Percentiles rank a stretch among this genome's conserved stretches.
These are phyloP conservation scores for Cinclus mexicanus DNA, from an alignment of 2,113 vertebrate species.

Conservation along the genomic window DNA sequence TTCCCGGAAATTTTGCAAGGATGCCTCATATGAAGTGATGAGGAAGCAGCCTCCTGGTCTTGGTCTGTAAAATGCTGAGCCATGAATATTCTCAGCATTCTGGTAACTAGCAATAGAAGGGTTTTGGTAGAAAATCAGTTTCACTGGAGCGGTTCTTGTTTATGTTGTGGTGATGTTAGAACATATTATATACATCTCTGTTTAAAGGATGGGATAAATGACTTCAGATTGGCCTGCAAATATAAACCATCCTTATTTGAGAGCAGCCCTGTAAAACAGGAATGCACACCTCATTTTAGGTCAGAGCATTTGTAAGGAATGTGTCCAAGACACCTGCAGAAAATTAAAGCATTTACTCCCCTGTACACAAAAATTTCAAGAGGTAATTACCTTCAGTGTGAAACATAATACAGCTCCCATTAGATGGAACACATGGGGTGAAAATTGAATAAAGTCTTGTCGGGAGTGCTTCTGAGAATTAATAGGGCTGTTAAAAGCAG, in stretches of 20 bases:
- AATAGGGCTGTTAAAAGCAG: conserved; percentile 42
- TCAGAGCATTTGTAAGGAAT: conserved; percentile 44
- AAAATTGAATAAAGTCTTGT: conserved; percentile 64
- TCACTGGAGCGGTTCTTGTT: not conserved
- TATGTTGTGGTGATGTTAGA: not conserved
- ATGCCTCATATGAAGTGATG: not conserved
- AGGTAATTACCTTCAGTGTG: conserved; percentile 70
- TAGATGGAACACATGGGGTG: conserved; percentile 61
- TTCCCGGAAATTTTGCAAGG: not conserved
- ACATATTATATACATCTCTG: not conserved
- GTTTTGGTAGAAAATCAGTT: not conserved
- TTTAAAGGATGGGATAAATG: conserved; percentile 22
- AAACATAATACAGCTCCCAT: conserved; percentile 69
- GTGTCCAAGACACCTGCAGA: conserved; percentile 75
- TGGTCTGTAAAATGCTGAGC: not conserved
- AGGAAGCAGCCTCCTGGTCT: not conserved
- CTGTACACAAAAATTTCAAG: conserved; percentile 71
- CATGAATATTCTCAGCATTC: not conserved
- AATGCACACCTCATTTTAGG: conserved; percentile 63
- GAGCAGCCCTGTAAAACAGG: conserved; percentile 37
- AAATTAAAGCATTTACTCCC: conserved; percentile 69
- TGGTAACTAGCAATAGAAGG: not conserved
- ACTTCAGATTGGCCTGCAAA: not conserved
- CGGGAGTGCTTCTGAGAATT: conserved; percentile 34
- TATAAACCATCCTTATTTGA: conserved; percentile 25